phyloP scores from a whole-genome alignment of 2,113 vertebrate genomes.

The Oxyura jamaicensis region DNA sequence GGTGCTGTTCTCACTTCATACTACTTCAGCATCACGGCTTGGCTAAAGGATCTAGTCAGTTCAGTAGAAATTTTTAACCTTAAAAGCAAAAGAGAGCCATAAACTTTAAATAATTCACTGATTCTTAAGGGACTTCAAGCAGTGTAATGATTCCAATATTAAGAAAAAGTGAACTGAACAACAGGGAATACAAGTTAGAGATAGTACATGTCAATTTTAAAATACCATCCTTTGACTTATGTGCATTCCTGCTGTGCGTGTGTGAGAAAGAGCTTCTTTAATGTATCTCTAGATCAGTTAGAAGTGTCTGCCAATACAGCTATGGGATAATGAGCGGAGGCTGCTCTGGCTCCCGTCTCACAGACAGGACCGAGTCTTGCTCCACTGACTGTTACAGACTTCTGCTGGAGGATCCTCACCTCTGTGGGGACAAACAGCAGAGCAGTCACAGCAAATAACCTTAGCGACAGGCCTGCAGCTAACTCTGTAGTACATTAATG shows the following conservation, averaged over 20 bases:
- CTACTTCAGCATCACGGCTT: not conserved
- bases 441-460: not conserved
- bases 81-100: not conserved
- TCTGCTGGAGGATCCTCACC: not conserved
- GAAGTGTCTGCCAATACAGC: not conserved
- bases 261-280: not conserved
- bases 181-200: conserved; percentile 8
- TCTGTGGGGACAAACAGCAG: not conserved
- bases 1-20: not conserved
- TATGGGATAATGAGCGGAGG: not conserved
- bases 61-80: not conserved
- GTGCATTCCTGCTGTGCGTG: not conserved
- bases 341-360: not conserved
- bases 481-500: not conserved
- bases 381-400: not conserved
- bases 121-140: not conserved
- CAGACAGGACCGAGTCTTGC: not conserved
- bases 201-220: not conserved
- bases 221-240: not conserved
- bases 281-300: conserved; percentile 1
- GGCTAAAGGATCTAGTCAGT: not conserved
- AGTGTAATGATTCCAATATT: not conserved
- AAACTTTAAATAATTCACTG: not conserved
- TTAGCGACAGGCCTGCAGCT: not conserved
- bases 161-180: conserved; percentile 33